Percentiles rank a stretch among this genome's conserved stretches.
phyloP scores from a whole-genome alignment of 2,888 invertebrate genomes.

The Morpho achilles region DNA sequence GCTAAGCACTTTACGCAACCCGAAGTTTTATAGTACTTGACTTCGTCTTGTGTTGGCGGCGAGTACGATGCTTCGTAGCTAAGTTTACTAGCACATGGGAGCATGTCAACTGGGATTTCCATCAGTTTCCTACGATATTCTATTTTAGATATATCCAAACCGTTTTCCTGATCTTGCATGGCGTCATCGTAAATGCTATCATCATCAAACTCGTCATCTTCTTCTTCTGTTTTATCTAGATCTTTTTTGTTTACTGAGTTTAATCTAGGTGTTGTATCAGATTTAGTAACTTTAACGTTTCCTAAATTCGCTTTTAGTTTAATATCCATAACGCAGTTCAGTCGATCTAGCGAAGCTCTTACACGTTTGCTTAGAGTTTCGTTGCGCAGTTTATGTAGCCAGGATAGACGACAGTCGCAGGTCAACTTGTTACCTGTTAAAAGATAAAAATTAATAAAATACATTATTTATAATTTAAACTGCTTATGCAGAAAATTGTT shows the following conservation, averaged over 20 bases:
- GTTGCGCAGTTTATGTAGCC: constrained; percentile 87
- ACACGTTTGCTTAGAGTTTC: constrained; percentile 86
- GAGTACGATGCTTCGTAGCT: constrained; percentile 59
- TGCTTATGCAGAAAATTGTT: too few species aligned
- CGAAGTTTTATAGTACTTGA: constrained; percentile 64
- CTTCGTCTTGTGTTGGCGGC: constrained; percentile 69
- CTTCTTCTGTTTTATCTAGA: constrained; percentile 52
- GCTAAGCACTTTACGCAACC: constrained; percentile 36
- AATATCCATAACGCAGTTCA: constrained; percentile 83
- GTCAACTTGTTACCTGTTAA: constrained; percentile 87
- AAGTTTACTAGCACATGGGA: constrained; percentile 62
- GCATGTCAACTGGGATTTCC: constrained; percentile 58
- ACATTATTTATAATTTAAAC: too few species aligned
- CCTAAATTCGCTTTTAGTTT: constrained; percentile 46
- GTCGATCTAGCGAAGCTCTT: constrained; percentile 81
- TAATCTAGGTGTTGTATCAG: constrained; percentile 26
- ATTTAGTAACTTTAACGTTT: constrained; percentile 43
- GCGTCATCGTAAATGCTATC: constrained; percentile 61
- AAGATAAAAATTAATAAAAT: too few species aligned
- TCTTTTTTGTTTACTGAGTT: constrained; percentile 33
- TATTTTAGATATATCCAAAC: constrained; percentile 46
- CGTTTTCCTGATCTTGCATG: constrained; percentile 64
- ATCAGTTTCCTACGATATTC: constrained; percentile 58
- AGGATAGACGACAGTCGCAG: constrained; percentile 89
- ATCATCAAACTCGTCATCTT: constrained; percentile 48